Evolutionary conservation across 2,797 vertebrate genomes (phyloP), one percentile per base, ranked within the genome.

Genomic region (Botia kubotai): DNA sequence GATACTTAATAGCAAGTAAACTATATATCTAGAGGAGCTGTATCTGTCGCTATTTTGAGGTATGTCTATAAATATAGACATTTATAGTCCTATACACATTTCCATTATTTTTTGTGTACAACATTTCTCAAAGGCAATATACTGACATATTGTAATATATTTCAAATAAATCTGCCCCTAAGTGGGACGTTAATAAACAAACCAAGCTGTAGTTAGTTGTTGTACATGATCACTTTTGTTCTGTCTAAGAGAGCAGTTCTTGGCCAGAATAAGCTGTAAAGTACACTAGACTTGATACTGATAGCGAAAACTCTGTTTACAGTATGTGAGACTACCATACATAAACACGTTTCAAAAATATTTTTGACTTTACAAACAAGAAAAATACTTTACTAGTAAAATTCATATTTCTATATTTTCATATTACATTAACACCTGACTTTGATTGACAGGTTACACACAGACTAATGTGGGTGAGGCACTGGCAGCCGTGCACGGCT

Each of bases 401-500:
- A n/a, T n/a, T n/a, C 3, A 12, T 12, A 66, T 76, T 58, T 21
- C 26, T 46, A 26, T 26, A 26, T 26, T 26, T 26, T 26, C 23
- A 26, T 26, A 26, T 26, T 26, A 26, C 23, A 26, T 26, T 26
- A 72, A 69, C 4, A 58, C 46, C 67, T n/a, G 57, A 33, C 8
- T 75, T 77, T 80, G 72, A 84, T 87, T 79, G 50, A 3, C 93
- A 99, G 98, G 98, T 66, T 99, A 99, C 86, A 99, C 97, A 4
- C 97, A 99, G 88, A 99, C 98, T 10, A 99, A 99, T 0, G 98
- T 99, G 39, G 98, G 98, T n/a, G 97, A 99, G 89, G 98, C 98
- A 0, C 93, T 99, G 52, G 98, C 97, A 29, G 98, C 97, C 0
- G 98, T 99, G 75, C 98, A 99, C 0, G 98, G 98, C 85, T 99